Percentiles rank a stretch among this genome's conserved stretches.
phyloP scores from a whole-genome alignment of 2,888 invertebrate genomes.

The Protodeltote pygarga region DNA sequence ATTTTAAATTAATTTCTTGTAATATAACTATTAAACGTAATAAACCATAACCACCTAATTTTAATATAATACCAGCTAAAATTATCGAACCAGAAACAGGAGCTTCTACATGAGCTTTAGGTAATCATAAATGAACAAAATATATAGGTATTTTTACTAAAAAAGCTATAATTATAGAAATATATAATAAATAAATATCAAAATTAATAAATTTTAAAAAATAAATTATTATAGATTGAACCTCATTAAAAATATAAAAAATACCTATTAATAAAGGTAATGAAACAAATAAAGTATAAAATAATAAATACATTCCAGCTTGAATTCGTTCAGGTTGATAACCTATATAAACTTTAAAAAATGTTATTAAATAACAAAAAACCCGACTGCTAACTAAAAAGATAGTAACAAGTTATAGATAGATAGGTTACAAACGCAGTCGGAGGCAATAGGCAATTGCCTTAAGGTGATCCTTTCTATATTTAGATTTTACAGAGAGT shows the following conservation, averaged over 20 bases:
- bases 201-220: conserved; percentile 75
- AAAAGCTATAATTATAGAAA: too few species aligned
- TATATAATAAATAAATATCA: conserved; percentile 80
- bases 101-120: conserved; percentile 92
- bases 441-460: too few species aligned
- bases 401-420: too few species aligned
- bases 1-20: conserved; percentile 73
- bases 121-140: conserved; percentile 90
- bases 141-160: conserved; percentile 90
- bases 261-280: too few species aligned
- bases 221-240: conserved; percentile 83
- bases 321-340: conserved; percentile 90
- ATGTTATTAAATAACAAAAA: too few species aligned
- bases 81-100: conserved; percentile 91
- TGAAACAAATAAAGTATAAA: too few species aligned
- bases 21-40: too few species aligned
- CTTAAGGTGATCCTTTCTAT: too few species aligned
- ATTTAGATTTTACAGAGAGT: too few species aligned
- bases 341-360: too few species aligned
- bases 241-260: conserved; percentile 80
- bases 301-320: conserved; percentile 89
- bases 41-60: conserved; percentile 90
- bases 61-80: conserved; percentile 91
- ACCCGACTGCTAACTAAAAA: too few species aligned
- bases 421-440: too few species aligned